Base-by-base conservation (phyloP, 2,888 invertebrate species). In the Drosophila neonasuta region DNA sequence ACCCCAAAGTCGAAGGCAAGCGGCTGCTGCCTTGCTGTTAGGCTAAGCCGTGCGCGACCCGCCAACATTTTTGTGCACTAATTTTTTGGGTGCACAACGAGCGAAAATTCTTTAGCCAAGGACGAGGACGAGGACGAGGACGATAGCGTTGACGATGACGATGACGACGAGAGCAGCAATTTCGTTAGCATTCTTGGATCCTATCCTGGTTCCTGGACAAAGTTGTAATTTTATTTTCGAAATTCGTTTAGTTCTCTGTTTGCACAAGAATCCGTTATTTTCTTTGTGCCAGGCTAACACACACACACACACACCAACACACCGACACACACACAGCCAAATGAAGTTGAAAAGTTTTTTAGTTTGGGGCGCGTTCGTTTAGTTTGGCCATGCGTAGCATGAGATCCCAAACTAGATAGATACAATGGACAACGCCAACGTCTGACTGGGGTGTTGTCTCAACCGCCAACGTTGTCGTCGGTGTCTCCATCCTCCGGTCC, bases 151-250 rank as follows among this genome's bases (percentile, higher is more conserved):
- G 55, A 32, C 24, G 41, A 57, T 39, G 36, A 39, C 24, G 36
- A 36, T 1, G 55, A 5, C 44, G 44, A 10, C 44, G 17, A 44
- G 17, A 34, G 11, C 62, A 63, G 60, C 79, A 81, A 81, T 82
- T 81, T 82, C 60, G 74, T 74, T 85, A 83, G 65, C 77, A 70
- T 77, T 67, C 80, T 85, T 67, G 55, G 55, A 32, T 50, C 29
- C 60, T 60, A 32, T 45, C 29, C 60, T 60, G 58, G 62, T 61
- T 66, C 59, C 71, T 73, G 79, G 71, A 67, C 77, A 86, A 86
- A 84, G 85, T 84, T 84, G 84, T 87, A 84, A 84, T 84, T 84
- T 85, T 86, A 84, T 84, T 84, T 87, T 80, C 77, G 77, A 85
- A 84, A 84, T 84, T 84, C 84, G 87, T 87, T 84, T 84, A 84